phyloP scores from a whole-genome alignment of 1,140 invertebrate genomes.

The Drosophila bocqueti region DNA sequence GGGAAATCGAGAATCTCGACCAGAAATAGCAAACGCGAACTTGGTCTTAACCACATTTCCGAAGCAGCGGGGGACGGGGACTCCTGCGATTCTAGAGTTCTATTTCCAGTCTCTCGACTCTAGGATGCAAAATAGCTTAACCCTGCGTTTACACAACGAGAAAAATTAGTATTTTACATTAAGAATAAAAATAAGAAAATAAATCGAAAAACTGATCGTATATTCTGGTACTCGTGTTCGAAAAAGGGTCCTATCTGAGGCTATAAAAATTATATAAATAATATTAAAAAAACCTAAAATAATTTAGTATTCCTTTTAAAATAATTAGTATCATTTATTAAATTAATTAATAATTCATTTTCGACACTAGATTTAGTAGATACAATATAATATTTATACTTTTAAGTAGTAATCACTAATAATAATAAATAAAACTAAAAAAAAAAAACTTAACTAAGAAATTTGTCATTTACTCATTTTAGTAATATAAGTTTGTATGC shows the following conservation, averaged over 20 bases:
- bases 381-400: too few relatives aligned
- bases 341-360: too few relatives aligned
- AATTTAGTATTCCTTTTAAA: too few relatives aligned
- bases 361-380: too few relatives aligned
- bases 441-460: too few relatives aligned
- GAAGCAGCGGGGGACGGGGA: slow-evolving; percentile 19
- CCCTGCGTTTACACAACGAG: not conserved
- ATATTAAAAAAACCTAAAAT: too few relatives aligned
- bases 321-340: too few relatives aligned
- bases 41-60: slow-evolving; percentile 40
- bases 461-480: too few relatives aligned
- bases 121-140: slow-evolving; percentile 27
- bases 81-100: not conserved
- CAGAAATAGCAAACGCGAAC: slow-evolving; percentile 43
- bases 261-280: too few relatives aligned
- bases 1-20: slow-evolving; percentile 41
- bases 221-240: not conserved
- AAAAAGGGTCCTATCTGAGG: not conserved
- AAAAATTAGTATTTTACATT: not conserved
- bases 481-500: too few relatives aligned
- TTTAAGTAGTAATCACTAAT: too few relatives aligned
- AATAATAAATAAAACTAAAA: too few relatives aligned
- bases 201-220: not conserved
- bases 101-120: slow-evolving; percentile 1
- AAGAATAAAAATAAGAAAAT: not conserved